Base-by-base conservation (phyloP, 2,797 vertebrate genomes). In the Coracias cyanogaster region DNA sequence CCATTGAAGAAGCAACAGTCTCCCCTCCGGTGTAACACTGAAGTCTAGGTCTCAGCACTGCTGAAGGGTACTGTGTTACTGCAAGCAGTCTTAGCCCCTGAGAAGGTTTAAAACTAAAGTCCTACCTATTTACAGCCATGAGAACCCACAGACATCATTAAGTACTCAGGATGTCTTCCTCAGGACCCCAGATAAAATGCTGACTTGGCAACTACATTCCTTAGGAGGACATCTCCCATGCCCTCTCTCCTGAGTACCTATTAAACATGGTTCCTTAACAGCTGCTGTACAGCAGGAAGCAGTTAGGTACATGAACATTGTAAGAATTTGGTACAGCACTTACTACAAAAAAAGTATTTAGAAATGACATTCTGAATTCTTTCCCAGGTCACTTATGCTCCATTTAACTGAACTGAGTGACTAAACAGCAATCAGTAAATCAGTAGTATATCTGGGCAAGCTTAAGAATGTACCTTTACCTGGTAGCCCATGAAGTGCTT, bases 231-330 rank as follows among this genome's bases (percentile, higher is more conserved):
- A 64, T 18, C 4, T 41, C 20, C n/a, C 54, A 7, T 6, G 16
- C 41, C 43, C 12, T 54, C 39, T n/a, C 21, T 69, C 22, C 13
- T 11, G 7, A 67, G 26, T 19, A 45, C 28, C n/a, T 46, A 3
- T 45, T 25, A 48, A 85, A 20, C 4, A 2, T 0, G 12, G 15
- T 3, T 57, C 48, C 51, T 60, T 22, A 74, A 35, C 1, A 80
- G 57, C 17, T 74, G 26, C 52, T 39, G 26, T 2, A 31, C 0
- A 52, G 55, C 48, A 84, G n/a, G 45, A 82, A 76, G 15, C 35
- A 37, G 16, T 31, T 5, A 29, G 10, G 22, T 6, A 33, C 13
- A 51, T 2, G 1, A 88, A 28, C 12, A 15, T 4, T 3, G 1
- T 1, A 35, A 41, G 15, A 22, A 69, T 35, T 49, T 51, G 24